Base-by-base conservation (phyloP, 2,797 vertebrate species). In the Mallotus villosus region DNA sequence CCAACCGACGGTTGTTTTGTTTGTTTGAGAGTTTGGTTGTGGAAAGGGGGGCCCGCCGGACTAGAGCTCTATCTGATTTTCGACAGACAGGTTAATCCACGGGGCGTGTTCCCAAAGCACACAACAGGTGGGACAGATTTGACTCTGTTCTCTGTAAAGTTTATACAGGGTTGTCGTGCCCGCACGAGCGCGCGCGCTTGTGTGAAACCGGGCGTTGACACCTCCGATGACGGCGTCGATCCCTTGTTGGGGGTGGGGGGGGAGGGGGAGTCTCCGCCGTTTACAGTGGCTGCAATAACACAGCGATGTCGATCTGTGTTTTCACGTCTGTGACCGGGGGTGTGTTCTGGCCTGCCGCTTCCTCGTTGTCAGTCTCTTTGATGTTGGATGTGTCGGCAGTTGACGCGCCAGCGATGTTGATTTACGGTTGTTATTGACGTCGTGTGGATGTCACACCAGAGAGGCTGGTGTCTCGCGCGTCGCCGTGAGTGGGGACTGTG, bases 131-230 rank as follows among this genome's bases (percentile, higher is more conserved):
- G 83, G 87, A 78, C 85, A 78, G 77, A 82, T 81, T 80, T 73
- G 77, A 86, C 82, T 87, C 76, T 84, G 79, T 85, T 86, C 82
- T 88, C 80, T 89, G 82, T 90, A 87, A 90, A 90, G 86, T 91
- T 92, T 90, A 92, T 87, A 87, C 84, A 91, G 80, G 55, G 63
- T 29, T 63, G 72, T 75, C 78, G 71, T 77, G 34, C 24, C 70
- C 59, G 72, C 77, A n/a, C n/a, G n/a, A n/a, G 80, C 53, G 27
- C 71, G 7, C 61, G 49, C 74, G 67, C 46, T 22, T 77, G 73
- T 34, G 32, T 34, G 32, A 34, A 34, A 34, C 80, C 81, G 22
- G 64, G 63, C 78, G 88, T 89, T 89, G 90, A 91, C 87, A 84
- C 86, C 78, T 89, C 80, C 68, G 76, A 69, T 86, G 85, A 91